phyloP scores from a whole-genome alignment of 2,888 invertebrate genomes.

The Tridacna gigas region DNA sequence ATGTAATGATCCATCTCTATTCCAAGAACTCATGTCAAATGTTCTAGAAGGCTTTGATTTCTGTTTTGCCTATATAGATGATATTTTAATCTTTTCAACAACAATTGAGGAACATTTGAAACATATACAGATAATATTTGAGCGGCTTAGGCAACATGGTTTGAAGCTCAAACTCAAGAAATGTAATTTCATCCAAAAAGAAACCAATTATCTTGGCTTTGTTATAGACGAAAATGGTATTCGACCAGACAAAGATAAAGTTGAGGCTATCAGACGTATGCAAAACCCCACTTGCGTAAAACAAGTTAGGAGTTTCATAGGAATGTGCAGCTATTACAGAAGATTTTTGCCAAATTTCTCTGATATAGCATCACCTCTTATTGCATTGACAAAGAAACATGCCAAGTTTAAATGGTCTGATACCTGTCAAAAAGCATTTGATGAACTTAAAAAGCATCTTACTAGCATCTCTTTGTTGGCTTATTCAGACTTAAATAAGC shows the following conservation, averaged over 20 bases:
- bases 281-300: background rate
- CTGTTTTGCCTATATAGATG: constrained; percentile 9
- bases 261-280: constrained; percentile 4
- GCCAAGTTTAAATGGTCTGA: constrained; percentile 11
- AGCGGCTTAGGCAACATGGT: background rate
- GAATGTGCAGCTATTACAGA: background rate
- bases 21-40: background rate
- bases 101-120: constrained; percentile 3
- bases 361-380: background rate
- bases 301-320: constrained; percentile 5
- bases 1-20: background rate
- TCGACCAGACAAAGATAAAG: constrained; percentile 16
- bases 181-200: constrained; percentile 22
- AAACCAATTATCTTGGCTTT: constrained; percentile 19
- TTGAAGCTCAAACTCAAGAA: constrained; percentile 5
- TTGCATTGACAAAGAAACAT: constrained; percentile 7
- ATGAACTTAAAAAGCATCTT: background rate
- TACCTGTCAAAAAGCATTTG: constrained; percentile 13
- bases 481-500: constrained; percentile 5
- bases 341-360: constrained; percentile 6
- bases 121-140: background rate
- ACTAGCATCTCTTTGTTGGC: constrained; percentile 3
- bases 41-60: constrained; percentile 10
- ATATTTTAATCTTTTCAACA: constrained; percentile 5
- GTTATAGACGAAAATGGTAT: background rate